Evolutionary conservation across 2,888 invertebrate species (phyloP).

Genomic region (Parnassius smintheus): DNA sequence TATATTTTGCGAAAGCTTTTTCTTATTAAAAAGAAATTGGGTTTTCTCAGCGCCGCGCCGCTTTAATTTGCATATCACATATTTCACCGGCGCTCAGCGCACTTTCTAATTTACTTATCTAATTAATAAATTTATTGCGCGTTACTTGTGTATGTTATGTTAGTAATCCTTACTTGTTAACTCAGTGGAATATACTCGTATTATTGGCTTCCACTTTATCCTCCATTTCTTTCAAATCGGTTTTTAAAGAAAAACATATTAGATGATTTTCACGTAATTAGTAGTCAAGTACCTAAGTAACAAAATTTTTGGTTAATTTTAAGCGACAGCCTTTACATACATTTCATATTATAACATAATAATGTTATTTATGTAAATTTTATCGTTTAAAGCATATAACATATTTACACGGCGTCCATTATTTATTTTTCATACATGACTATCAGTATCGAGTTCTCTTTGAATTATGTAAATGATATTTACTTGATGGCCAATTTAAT

Average conservation of each 20-base stretch:
- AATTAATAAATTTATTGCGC: not conserved
- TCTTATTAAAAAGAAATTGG: no score
- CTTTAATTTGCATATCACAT: not conserved
- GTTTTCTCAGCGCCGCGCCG: no score
- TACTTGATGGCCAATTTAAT: constrained; percentile 49
- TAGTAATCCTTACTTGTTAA: not conserved
- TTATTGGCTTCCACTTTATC: not conserved
- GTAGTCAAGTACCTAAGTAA: no score
- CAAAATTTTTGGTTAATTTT: no score
- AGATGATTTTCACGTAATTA: no score
- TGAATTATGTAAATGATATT: constrained; percentile 60
- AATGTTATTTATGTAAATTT: not conserved
- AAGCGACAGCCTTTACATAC: no score
- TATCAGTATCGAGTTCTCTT: constrained; percentile 40
- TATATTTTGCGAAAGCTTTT: no score
- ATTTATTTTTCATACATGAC: constrained; percentile 5
- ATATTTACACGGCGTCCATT: constrained; percentile 1
- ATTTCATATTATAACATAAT: not conserved
- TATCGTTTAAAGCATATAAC: not conserved
- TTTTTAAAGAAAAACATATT: no score
- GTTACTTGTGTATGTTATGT: not conserved
- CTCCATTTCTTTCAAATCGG: no score
- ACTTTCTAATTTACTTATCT: not conserved
- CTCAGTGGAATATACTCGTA: not conserved
- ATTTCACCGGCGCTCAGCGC: not conserved